phyloP scores from a whole-genome alignment of 2,113 vertebrate species.

The Anolis sagrei region DNA sequence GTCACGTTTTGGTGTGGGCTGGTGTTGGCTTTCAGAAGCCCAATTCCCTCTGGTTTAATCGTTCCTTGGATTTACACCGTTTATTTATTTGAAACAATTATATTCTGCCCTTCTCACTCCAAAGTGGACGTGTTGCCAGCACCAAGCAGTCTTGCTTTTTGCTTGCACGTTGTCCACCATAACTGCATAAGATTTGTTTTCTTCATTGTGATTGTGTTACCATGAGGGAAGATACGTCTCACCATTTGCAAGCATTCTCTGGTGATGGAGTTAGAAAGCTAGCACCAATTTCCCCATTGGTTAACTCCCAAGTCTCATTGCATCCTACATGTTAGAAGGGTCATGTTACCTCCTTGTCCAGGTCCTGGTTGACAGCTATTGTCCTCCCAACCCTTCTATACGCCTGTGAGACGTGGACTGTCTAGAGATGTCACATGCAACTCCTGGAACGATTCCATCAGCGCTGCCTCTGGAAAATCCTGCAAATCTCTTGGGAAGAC shows the following conservation, averaged over 20 bases:
- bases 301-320: background rate
- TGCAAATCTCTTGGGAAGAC: too few relatives aligned
- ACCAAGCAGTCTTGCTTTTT: background rate
- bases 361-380: background rate
- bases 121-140: background rate
- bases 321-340: background rate
- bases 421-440: too few relatives aligned
- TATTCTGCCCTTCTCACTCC: too few relatives aligned
- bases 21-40: conserved; percentile 2
- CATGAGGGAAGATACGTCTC: too few relatives aligned
- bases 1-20: conserved; percentile 10
- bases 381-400: too few relatives aligned
- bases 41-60: conserved; percentile 24
- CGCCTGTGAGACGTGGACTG: too few relatives aligned
- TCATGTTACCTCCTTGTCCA: background rate
- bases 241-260: background rate
- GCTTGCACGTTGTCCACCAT: background rate
- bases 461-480: too few relatives aligned
- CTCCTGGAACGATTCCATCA: too few relatives aligned
- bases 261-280: background rate
- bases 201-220: too few relatives aligned
- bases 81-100: too few relatives aligned
- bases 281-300: background rate
- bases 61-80: background rate
- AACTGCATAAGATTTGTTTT: background rate